Evolutionary conservation across 2,888 invertebrate genomes (phyloP).

Genomic region (Parnassius glacialis): DNA sequence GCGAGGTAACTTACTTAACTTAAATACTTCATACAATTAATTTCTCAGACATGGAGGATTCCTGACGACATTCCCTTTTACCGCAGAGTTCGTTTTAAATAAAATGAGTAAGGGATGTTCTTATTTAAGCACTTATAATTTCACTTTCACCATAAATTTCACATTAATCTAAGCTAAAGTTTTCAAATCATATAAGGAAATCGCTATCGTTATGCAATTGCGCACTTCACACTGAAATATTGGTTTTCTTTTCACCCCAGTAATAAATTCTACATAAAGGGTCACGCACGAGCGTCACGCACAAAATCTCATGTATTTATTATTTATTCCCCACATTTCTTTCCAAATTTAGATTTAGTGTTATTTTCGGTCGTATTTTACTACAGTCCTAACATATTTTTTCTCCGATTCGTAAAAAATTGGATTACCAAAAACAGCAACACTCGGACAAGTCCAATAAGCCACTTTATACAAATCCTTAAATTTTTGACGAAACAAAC

Average conservation of each 20-base stretch:
- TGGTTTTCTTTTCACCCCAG: conserved; percentile 59
- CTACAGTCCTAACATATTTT: conserved; percentile 44
- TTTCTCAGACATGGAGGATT: no score
- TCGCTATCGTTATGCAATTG: conserved; percentile 39
- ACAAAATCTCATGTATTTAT: conserved; percentile 78
- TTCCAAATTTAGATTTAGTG: conserved; percentile 79
- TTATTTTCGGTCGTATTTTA: conserved; percentile 69
- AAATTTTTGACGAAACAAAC: no score
- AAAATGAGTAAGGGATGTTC: no score
- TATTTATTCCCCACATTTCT: conserved; percentile 77
- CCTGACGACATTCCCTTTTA: no score
- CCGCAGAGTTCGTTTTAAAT: no score
- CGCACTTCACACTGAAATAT: conserved; percentile 44
- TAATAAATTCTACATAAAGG: conserved; percentile 75
- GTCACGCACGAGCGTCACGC: conserved; percentile 72
- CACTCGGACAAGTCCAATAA: no score
- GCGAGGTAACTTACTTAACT: no score
- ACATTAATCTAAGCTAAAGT: no score
- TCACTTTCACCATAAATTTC: no score
- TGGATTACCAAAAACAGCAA: conserved; percentile 1
- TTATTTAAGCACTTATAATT: no score
- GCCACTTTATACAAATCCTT: no score
- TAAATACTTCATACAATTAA: no score
- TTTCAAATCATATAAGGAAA: conserved; percentile 7
- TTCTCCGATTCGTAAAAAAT: conserved; percentile 24